Evolutionary conservation across 2,113 vertebrate genomes (phyloP), one percentile per base, ranked within the genome.

Genomic region (Triplophysa dalaica): DNA sequence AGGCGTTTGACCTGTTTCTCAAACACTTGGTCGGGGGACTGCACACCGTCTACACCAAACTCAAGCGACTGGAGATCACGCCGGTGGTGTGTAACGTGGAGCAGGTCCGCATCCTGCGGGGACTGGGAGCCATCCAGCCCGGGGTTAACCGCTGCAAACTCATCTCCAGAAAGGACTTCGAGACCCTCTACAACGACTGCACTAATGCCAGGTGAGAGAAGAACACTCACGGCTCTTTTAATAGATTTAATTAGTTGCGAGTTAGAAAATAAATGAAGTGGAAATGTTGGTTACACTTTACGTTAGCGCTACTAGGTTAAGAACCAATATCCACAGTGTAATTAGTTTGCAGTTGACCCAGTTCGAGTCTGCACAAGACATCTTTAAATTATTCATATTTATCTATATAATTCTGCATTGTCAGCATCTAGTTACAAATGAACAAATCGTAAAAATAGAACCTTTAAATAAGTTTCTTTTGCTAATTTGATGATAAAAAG

Each of bases 11-110:
- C 92, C 94, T 99, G 91, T 99, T 99, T 92, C 92, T 99, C 87
- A 99, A 99, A 93, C 97, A 98, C 94, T 93, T 99, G 92, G 97
- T 98, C 86, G 97, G 97, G 81, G 97, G 97, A 79, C 94, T 98
- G 91, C 97, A 98, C 93, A 98, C 97, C 48, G 97, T 98, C 90
- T 98, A 98, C 94, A 98, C 97, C 91, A 98, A 98, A 92, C 96
- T 98, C 90, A 98, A 98, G 95, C 92, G 97, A 86, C 92, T 98
- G 88, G 96, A 98, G 94, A 98, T 98, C 94, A 97, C 96, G 88
- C 97, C 97, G 85, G 97, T 98, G 84, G 96, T 98, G 91, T 98
- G 97, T 93, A 98, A 97, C 77, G 97, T 98, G 92, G 97, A 98
- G 90, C 97, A 98, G 93, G 97, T 98, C 89, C 96, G 97, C 91